Evolutionary conservation across 2,113 vertebrate species (phyloP).

Genomic region (Sterna hirundo): DNA sequence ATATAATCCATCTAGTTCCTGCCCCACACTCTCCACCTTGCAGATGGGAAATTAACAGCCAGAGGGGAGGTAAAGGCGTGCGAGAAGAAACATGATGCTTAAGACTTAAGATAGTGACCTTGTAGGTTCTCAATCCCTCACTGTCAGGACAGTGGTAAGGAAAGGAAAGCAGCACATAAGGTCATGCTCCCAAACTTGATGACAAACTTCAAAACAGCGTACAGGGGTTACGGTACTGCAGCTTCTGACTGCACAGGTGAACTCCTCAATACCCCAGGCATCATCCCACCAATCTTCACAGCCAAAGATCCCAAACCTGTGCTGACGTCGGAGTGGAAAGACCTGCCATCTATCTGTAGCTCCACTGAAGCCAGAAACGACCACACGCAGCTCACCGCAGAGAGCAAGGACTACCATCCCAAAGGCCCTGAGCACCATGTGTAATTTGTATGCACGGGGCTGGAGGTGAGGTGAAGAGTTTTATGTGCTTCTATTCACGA

Average conservation of each 20-base stretch:
- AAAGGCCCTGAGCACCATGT: not conserved
- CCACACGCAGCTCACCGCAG: fast-evolving
- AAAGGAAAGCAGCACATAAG: not conserved
- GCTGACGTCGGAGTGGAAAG: not conserved
- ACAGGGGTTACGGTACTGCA: fast-evolving
- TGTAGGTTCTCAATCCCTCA: not conserved
- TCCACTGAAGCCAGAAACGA: not conserved
- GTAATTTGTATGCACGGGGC: not conserved
- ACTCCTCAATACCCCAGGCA: not conserved
- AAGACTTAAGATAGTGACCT: too few species aligned
- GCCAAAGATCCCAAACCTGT: not conserved
- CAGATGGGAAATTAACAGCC: not conserved
- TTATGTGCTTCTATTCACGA: not conserved
- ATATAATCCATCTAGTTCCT: not conserved
- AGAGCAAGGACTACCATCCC: not conserved
- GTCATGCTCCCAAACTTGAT: not conserved
- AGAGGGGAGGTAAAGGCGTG: not conserved
- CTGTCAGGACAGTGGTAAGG: not conserved
- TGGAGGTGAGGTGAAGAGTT: not conserved
- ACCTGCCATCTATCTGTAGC: not conserved
- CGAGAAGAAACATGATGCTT: not conserved
- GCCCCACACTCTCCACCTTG: not conserved
- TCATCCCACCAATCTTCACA: not conserved
- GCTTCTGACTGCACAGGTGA: not conserved
- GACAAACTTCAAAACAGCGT: not conserved